Conservation (phyloP, 2,797 vertebrate species). For the Chaunax sp. region DNA sequence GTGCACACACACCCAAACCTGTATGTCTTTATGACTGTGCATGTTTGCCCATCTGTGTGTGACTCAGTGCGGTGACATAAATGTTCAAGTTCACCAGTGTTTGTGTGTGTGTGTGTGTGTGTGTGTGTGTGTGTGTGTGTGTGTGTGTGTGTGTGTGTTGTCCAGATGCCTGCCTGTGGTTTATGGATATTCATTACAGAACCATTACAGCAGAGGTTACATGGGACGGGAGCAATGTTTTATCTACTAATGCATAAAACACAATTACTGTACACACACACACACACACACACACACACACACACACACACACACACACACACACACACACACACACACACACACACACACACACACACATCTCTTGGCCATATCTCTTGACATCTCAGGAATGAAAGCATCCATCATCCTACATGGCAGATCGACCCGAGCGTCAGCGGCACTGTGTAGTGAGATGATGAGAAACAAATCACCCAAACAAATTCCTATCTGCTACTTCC, state of each 20-base stretch:
- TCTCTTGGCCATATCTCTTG: constrained; percentile 34
- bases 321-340: constrained; percentile 35
- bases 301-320: constrained; percentile 13
- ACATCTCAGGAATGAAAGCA: constrained; percentile 69
- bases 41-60: constrained; percentile 33
- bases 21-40: constrained; percentile 5
- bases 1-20: neutral
- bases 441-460: constrained; percentile 38
- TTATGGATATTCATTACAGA: constrained; percentile 81
- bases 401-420: constrained; percentile 55
- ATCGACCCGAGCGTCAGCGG: constrained; percentile 49
- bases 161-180: constrained; percentile 70
- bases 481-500: constrained; percentile 41
- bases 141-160: constrained; percentile 24
- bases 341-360: constrained; percentile 31
- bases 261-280: constrained; percentile 6
- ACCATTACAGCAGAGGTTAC: constrained; percentile 79
- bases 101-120: constrained; percentile 18
- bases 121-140: constrained; percentile 13
- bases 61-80: neutral
- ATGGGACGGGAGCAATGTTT: constrained; percentile 67
- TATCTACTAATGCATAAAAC: constrained; percentile 69
- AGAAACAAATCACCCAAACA: constrained; percentile 68
- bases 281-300: constrained; percentile 44
- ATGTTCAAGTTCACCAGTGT: constrained; percentile 18